phyloP scores from a whole-genome alignment of 2,888 invertebrate species.

The Catocala sponsa region DNA sequence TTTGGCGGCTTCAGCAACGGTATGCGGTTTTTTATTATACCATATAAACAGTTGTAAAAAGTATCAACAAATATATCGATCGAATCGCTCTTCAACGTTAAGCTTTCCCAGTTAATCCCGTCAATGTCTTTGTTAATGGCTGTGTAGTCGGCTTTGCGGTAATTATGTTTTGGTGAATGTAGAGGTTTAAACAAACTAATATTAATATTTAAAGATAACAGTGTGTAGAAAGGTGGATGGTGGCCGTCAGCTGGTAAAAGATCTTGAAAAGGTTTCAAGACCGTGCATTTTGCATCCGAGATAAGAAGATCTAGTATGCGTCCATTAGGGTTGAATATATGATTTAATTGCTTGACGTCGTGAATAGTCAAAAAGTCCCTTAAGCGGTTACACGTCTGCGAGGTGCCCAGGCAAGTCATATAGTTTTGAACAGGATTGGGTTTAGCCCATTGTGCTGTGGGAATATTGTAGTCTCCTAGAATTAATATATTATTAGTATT shows the following conservation, averaged over 20 bases:
- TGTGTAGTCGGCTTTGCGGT: constrained; percentile 2
- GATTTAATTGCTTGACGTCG: constrained; percentile 10
- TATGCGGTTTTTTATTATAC: constrained; percentile 2
- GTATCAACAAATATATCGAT: neutral
- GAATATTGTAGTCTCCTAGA: constrained; percentile 9
- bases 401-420: neutral
- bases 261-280: constrained; percentile 2
- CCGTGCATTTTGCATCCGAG: neutral
- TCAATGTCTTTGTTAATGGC: constrained; percentile 6
- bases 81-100: neutral
- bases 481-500: neutral
- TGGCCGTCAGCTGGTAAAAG: constrained; percentile 3
- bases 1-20: constrained; percentile 1
- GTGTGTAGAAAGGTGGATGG: constrained; percentile 10
- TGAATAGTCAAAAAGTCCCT: constrained; percentile 6
- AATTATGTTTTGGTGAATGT: constrained; percentile 5
- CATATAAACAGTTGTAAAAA: constrained; percentile 7
- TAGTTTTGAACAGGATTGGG: neutral
- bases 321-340: neutral
- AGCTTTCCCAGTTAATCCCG: neutral
- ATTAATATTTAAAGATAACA: neutral
- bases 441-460: neutral
- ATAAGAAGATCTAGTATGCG: constrained; percentile 12
- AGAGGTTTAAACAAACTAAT: neutral
- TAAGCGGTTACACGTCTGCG: neutral